Percentiles rank a stretch among this genome's conserved stretches.
These are phyloP conservation scores for Sebastes steindachneri DNA, from an alignment of 2,797 vertebrate species.

Conservation along the genomic window DNA sequence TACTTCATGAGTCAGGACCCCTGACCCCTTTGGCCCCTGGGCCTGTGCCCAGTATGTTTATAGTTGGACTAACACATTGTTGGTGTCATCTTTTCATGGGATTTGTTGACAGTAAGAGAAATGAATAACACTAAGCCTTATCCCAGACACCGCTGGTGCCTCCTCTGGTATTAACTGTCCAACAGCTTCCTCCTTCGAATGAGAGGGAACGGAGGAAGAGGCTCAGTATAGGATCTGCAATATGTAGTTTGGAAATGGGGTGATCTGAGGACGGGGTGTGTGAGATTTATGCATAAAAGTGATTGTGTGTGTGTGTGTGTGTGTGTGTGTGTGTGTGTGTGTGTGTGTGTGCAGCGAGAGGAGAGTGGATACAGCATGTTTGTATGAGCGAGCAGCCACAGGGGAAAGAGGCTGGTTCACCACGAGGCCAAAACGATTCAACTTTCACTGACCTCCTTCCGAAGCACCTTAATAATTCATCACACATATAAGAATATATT, in stretches of 20 bases:
- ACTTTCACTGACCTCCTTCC: slow-evolving; percentile 67
- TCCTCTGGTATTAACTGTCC: background rate
- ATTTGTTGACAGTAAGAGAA: background rate
- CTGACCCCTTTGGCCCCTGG: rapidly evolving
- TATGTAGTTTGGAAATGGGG: slow-evolving; percentile 27
- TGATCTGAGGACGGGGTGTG: slow-evolving; percentile 25
- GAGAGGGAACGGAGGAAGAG: background rate
- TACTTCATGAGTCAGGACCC: no score
- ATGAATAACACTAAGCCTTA: background rate
- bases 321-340: background rate
- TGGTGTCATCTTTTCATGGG: background rate
- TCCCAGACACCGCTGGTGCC: background rate
- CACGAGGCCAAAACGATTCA: slow-evolving; percentile 73
- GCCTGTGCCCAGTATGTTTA: background rate
- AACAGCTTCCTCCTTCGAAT: slow-evolving; percentile 10
- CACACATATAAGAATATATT: slow-evolving; percentile 43
- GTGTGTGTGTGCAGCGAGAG: slow-evolving; percentile 7
- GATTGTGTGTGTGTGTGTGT: background rate
- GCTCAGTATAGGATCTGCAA: slow-evolving; percentile 19
- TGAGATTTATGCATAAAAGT: background rate
- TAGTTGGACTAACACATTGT: background rate
- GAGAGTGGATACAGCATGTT: slow-evolving; percentile 29
- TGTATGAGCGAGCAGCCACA: slow-evolving; percentile 45
- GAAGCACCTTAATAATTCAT: slow-evolving; percentile 77
- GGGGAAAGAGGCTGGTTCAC: slow-evolving; percentile 65